Conservation (phyloP, 2,888 invertebrate species). For the Alloplasta piceator region DNA sequence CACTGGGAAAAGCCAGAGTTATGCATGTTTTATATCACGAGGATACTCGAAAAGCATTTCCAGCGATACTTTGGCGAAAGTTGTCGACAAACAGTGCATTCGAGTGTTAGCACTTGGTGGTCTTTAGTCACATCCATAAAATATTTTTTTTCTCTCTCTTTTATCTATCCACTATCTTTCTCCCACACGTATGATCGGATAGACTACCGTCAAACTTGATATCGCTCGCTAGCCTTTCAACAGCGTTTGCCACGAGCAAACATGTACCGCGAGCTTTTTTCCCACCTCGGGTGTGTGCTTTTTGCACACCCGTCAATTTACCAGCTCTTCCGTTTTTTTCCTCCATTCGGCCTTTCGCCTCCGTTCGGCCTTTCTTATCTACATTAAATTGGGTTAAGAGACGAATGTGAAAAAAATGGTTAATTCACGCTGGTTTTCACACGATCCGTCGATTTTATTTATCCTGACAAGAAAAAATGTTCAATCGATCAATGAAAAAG, state of each 20-base stretch:
- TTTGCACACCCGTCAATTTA: neutral
- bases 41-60: neutral
- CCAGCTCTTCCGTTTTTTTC: neutral
- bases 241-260: constrained; percentile 39
- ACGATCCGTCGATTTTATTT: no score
- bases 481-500: no score
- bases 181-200: neutral
- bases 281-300: neutral
- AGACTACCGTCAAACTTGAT: constrained; percentile 27
- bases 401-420: neutral
- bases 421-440: no score
- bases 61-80: neutral
- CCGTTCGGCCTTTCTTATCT: neutral
- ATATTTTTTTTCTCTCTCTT: neutral
- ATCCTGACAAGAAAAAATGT: no score
- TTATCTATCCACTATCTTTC: neutral
- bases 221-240: constrained; percentile 31
- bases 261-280: constrained; percentile 28
- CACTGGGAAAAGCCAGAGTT: neutral
- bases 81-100: constrained; percentile 23
- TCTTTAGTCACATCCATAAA: constrained; percentile 8
- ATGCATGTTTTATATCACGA: neutral
- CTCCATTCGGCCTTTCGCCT: neutral
- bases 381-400: neutral
- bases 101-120: constrained; percentile 39